Conservation (phyloP, 2,113 vertebrate species). For the Esox niger region DNA sequence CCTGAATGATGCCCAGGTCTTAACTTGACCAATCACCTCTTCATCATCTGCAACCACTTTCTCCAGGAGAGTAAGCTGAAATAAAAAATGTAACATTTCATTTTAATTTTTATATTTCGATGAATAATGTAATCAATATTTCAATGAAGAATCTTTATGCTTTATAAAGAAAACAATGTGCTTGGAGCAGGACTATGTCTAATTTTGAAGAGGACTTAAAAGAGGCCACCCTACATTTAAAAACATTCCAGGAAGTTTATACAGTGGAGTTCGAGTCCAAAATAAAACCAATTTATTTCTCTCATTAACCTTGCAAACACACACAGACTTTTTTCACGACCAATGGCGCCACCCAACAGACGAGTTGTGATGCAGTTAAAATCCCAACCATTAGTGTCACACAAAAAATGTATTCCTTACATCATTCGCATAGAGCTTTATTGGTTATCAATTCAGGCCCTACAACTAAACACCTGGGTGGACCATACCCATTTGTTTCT, state of each 20-base stretch:
- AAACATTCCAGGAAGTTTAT: background rate
- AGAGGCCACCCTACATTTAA: background rate
- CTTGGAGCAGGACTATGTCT: background rate
- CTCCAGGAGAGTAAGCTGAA: constrained; percentile 26
- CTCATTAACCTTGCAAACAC: constrained; percentile 18
- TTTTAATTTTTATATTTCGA: background rate
- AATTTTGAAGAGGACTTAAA: background rate
- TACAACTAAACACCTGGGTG: background rate
- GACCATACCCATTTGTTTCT: constrained; percentile 36
- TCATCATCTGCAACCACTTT: constrained; percentile 2
- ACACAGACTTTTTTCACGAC: background rate
- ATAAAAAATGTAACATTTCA: background rate
- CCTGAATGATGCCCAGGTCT: constrained; percentile 10
- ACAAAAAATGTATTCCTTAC: too few species aligned
- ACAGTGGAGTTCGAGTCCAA: background rate
- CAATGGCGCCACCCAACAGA: background rate
- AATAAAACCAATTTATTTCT: constrained; percentile 10
- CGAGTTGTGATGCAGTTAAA: background rate
- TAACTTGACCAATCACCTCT: constrained; percentile 15
- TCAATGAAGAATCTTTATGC: background rate
- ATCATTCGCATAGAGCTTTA: too few species aligned
- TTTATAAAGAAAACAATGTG: background rate
- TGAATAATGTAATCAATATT: background rate
- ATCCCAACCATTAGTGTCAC: background rate
- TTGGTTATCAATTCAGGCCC: too few species aligned